A percentile compares a stretch with the other conserved stretches of the same genome.
Evolutionary conservation across 1,140 invertebrate species (phyloP).

Genomic region (Oncopodura yosiiana): DNA sequence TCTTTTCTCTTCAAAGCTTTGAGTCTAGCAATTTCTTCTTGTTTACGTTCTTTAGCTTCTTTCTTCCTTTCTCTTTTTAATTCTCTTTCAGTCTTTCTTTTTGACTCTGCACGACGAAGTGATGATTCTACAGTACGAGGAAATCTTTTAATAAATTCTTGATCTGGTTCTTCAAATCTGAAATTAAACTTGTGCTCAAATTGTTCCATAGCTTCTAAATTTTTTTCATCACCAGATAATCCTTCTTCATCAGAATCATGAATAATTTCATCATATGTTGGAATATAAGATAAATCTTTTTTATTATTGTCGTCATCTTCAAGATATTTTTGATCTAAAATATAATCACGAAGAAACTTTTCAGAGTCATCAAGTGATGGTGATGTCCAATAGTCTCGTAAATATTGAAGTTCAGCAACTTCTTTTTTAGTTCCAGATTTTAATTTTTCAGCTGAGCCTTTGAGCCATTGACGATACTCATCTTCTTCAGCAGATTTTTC

Average conservation of each 20-base stretch:
- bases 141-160: slow-evolving; percentile 83
- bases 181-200: slow-evolving; percentile 96
- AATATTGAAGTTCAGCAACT: slow-evolving; percentile 54
- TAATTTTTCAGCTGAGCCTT: slow-evolving; percentile 59
- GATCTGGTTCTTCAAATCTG: slow-evolving; percentile 90
- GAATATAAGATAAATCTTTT: slow-evolving; percentile 47
- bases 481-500: slow-evolving; percentile 56
- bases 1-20: slow-evolving; percentile 82
- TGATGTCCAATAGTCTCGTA: slow-evolving; percentile 76
- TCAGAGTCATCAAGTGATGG: slow-evolving; percentile 71
- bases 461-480: slow-evolving; percentile 71
- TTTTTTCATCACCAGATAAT: slow-evolving; percentile 68
- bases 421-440: slow-evolving; percentile 48
- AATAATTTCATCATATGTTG: slow-evolving; percentile 58
- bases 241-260: slow-evolving; percentile 54
- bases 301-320: slow-evolving; percentile 46
- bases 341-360: slow-evolving; percentile 82
- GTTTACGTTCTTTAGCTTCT: slow-evolving; percentile 68
- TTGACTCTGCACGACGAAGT: slow-evolving; percentile 66
- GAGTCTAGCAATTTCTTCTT: slow-evolving; percentile 74
- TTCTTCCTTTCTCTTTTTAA: slow-evolving; percentile 67
- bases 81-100: slow-evolving; percentile 63
- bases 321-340: slow-evolving; percentile 71
- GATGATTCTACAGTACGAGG: slow-evolving; percentile 78
- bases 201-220: slow-evolving; percentile 56